A percentile compares a stretch with the other conserved stretches of the same genome.
phyloP scores from a whole-genome alignment of 2,797 vertebrate genomes.

The Syngnathus rostellatus region DNA sequence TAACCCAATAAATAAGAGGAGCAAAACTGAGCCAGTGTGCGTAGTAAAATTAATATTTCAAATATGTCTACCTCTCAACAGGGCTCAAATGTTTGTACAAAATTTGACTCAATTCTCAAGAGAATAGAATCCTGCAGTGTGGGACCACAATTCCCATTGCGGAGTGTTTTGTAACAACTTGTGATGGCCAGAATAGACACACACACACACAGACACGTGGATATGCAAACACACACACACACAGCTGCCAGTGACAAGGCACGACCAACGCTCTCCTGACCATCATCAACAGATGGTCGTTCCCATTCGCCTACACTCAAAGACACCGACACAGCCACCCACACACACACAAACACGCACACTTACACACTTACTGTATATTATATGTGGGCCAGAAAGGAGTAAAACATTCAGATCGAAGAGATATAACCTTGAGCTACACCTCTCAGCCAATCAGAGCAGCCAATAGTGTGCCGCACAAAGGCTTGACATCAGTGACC shows the following conservation, averaged over 20 bases:
- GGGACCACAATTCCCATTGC: conserved; percentile 26
- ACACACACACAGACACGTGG: conserved; percentile 24
- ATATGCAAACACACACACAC: conserved; percentile 39
- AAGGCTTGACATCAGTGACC: conserved; percentile 2
- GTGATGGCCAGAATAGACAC: conserved; percentile 26
- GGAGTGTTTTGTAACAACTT: conserved; percentile 19
- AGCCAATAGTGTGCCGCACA: neutral
- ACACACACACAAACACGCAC: conserved; percentile 12
- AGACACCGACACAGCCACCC: conserved; percentile 10
- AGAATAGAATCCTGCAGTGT: neutral
- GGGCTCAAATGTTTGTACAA: neutral
- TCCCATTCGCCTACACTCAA: conserved; percentile 26
- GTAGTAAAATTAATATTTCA: no score
- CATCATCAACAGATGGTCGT: conserved; percentile 68
- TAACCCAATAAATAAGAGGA: no score
- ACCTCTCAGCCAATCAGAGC: conserved; percentile 4
- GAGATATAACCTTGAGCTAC: neutral
- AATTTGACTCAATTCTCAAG: neutral
- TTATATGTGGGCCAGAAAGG: conserved; percentile 7
- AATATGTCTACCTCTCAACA: no score
- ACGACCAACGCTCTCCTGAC: conserved; percentile 48
- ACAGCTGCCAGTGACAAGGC: conserved; percentile 68
- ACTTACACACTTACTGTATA: conserved; percentile 9
- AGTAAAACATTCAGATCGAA: conserved; percentile 15
- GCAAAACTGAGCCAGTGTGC: no score